Evolutionary conservation across 2,797 vertebrate genomes (phyloP).

Genomic region (Cossypha polioptera): DNA sequence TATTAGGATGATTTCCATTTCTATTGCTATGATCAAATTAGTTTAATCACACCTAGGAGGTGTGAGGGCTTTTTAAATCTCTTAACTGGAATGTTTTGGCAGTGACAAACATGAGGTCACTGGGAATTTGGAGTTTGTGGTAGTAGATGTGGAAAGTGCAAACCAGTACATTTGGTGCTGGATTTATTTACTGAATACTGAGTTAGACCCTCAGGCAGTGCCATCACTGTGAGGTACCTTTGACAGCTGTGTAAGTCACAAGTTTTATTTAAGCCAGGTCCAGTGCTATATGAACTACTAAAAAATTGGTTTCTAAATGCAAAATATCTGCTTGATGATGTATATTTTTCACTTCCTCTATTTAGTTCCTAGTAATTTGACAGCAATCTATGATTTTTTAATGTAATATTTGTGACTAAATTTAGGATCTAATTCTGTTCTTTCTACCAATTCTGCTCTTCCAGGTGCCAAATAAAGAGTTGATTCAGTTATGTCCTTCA

Average conservation of each 20-base stretch:
- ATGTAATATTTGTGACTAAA: background rate
- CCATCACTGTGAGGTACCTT: background rate
- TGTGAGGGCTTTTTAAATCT: background rate
- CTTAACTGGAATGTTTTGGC: background rate
- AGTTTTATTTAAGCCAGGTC: background rate
- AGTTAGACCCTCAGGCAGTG: background rate
- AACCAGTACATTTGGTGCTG: background rate
- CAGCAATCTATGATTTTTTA: background rate
- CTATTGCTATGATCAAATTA: background rate
- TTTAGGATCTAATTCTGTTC: background rate
- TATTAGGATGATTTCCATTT: background rate
- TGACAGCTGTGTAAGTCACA: background rate
- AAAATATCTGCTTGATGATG: background rate
- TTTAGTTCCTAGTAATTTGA: background rate
- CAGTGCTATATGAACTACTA: background rate
- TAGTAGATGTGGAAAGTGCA: background rate
- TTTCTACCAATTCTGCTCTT: background rate
- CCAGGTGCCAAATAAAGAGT: conserved; percentile 67
- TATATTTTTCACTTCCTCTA: background rate
- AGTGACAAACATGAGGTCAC: background rate
- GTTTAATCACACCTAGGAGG: background rate
- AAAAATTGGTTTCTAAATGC: background rate
- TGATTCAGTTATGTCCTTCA: conserved; percentile 47
- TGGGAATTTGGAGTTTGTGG: background rate
- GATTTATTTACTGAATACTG: background rate